Evolutionary conservation across 2,888 invertebrate species (phyloP), one percentile per base, ranked within the genome.

Genomic region (Stratiomys singularior): DNA sequence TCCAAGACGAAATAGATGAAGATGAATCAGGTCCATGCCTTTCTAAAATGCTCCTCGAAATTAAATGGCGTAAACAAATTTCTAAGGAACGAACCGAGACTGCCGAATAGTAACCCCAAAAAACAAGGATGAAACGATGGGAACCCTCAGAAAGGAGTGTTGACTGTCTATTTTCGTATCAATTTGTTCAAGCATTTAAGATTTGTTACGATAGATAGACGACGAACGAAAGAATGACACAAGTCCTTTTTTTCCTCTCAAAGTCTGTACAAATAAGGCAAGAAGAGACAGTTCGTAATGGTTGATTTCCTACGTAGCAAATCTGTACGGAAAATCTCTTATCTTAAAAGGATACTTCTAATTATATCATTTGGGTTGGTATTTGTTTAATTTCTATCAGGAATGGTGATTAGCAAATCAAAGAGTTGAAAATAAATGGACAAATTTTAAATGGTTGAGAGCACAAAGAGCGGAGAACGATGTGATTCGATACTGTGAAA

Each of bases 61-160:
- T 74, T 74, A 74, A 74, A 74, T 74, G 74, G 74, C 37, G 74
- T 74, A 74, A 74, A 74, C 74, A 74, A 58, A 72, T 72, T 72
- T 37, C 60, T 21, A 18, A 30, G 21, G 74, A 58, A 58, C 37
- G 74, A 58, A 58, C 21, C 52, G 72, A 18, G 18, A 4, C 21
- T 37, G 0, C 28, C 7, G 66, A 37, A 37, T 9, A 37, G 37
- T 37, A 5, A 37, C 37, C 37, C 37, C n/a, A n/a, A n/a, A 66
- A 66, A 25, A 52, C 52, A 52, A 27, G 63, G 27, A 63, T 13
- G 28, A 28, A 27, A 27, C n/a, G 28, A n/a, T 30, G 30, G 15
- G 52, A 52, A 52, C 37, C 37, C 37, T 37, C 37, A 37, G 37
- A 37, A 37, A 37, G 37, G 37, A 37, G 37, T 37, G 37, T 13